Evolutionary conservation across 2,113 vertebrate species (phyloP), one percentile per base, ranked within the genome.

Genomic region (Centropristis striata): DNA sequence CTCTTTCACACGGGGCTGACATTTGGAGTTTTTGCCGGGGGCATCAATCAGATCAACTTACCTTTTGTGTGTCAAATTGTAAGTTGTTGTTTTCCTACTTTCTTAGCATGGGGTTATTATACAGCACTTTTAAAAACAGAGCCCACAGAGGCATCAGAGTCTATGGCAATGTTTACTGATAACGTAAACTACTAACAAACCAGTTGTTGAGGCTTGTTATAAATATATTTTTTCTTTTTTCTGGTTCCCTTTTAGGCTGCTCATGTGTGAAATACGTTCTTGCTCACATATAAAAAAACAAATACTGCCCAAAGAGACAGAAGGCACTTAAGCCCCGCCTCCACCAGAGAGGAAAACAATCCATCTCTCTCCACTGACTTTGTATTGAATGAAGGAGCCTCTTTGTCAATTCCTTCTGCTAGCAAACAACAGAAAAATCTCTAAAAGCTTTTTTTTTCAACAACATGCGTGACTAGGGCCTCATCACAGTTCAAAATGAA

Each of bases 61-160:
- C 97, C 97, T 3, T 87, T 96, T 81, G 91, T 97, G 86, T 99
- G 98, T 95, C 97, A 97, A 93, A 97, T 96, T 89, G 98, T 99
- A 92, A 98, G 97, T 97, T 66, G 8, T 10, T 11, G 13, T 25
- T 71, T 36, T 32, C 6, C 5, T 47, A 9, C 18, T 61, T 60
- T 53, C 25, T 71, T 12, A 68, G 27, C 37, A 69, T n/a, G 15
- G 37, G 20, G 25, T 36, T 65, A 55, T 65, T 20, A 18, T 36
- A 39, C 16, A 21, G 47, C 23, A 18, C 36, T 60, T 39, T 47
- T 7, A 37, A 11, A 18, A 67, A 53, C 3, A 66, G 20, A 36
- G 28, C 42, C 59, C 44, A 66, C 27, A n/a, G 16, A 66, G 27
- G 20, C 46, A 37, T 37, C 46, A 23, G 32, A 21, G 46, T 50